Evolutionary conservation across 2,113 vertebrate species (phyloP).

Genomic region (Cepphus grylle): DNA sequence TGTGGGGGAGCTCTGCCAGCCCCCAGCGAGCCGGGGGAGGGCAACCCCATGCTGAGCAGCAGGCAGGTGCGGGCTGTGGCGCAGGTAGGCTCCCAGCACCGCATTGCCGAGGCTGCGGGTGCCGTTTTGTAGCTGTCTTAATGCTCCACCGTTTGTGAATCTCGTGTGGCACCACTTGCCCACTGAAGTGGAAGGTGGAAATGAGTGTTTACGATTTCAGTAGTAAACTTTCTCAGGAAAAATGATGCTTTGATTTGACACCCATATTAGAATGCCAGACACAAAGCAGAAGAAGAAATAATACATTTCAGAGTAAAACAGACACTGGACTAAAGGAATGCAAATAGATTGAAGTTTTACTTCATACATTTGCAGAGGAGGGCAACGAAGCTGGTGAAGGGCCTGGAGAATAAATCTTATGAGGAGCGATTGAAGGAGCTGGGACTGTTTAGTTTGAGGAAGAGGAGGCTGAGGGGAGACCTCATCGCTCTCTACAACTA

Average conservation of each 20-base stretch:
- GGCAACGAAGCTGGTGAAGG: too few relatives aligned
- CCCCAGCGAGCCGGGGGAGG: not conserved
- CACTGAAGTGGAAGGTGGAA: not conserved
- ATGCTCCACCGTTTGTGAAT: fast-evolving
- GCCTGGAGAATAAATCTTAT: too few relatives aligned
- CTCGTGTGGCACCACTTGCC: fast-evolving
- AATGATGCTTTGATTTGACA: not conserved
- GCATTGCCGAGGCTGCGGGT: fast-evolving
- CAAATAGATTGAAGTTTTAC: not conserved
- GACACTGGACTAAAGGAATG: not conserved
- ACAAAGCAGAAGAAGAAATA: not conserved
- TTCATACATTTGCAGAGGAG: not conserved
- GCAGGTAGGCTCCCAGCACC: not conserved
- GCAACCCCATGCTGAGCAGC: not conserved
- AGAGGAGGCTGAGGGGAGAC: too few relatives aligned
- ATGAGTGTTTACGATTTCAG: not conserved
- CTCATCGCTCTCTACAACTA: too few relatives aligned
- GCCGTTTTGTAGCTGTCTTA: fast-evolving
- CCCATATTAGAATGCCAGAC: not conserved
- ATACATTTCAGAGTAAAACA: not conserved
- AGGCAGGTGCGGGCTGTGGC: not conserved
- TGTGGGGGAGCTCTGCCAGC: not conserved
- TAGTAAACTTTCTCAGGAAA: not conserved
- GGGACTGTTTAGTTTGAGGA: too few relatives aligned
- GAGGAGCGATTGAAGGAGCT: too few relatives aligned